Base-by-base conservation (phyloP, 1,140 invertebrate species). In the Bombus pyrosoma region DNA sequence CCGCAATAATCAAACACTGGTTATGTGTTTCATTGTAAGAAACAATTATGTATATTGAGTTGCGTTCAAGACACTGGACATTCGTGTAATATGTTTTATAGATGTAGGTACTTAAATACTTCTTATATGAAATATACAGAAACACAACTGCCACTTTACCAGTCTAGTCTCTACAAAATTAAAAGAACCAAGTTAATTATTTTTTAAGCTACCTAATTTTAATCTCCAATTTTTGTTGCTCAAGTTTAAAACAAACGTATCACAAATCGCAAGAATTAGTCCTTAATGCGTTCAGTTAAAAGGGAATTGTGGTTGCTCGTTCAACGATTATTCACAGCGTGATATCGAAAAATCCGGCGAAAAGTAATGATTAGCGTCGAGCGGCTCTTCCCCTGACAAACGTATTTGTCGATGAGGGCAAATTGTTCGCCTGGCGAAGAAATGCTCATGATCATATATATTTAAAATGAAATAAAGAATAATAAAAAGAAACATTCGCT, bases 331-430 rank as follows among this genome's bases (percentile, higher is more conserved):
- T 32, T 25, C n/a, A 39, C 64, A 32, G 53, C 22, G 47, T 6
- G 34, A 25, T 59, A 22, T 41, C 57, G 41, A 53, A 64, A 32
- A 62, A 74, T 76, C 43, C 62, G 66, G 66, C 59, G 79, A 85
- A 18, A 73, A 28, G n/a, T 22, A 71, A 73, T 6, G 9, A 2
- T 32, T 22, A 64, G 34, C 25, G 9, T 62, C 28, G n/a, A 82
- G 32, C 64, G 28, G 4, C 6, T 76, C 59, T 64, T 66, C 37
- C 41, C 47, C 64, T 43, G 25, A 25, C 15, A 47, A 43, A 57
- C 62, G n/a, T 53, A 53, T 13, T 78, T 57, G 15, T 57, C 34
- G 22, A 10, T 34, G 1, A 22, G 25, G 22, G n/a, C 15, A 47
- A 32, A 37, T 74, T 82, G 34, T 81, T 81, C n/a, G 34, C 10